phyloP scores from a whole-genome alignment of 2,113 vertebrate genomes.

The Alethe diademata region DNA sequence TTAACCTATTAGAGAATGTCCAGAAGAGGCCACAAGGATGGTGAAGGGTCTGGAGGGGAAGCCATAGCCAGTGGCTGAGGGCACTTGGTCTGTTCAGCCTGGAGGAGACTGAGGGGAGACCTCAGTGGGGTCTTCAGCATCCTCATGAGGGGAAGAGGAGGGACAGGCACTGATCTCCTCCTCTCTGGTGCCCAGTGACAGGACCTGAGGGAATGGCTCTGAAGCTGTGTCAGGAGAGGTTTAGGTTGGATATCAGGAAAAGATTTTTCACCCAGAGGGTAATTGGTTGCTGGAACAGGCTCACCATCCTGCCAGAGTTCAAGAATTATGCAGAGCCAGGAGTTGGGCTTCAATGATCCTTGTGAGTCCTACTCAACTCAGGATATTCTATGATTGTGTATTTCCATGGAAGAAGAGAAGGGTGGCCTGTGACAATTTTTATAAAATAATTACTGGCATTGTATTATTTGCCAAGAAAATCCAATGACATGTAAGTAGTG shows the following conservation, averaged over 20 bases:
- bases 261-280: background rate
- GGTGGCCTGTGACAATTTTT: background rate
- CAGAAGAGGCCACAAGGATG: background rate
- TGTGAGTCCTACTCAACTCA: background rate
- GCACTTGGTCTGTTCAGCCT: background rate
- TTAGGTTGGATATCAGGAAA: background rate
- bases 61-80: accelerated
- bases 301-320: background rate
- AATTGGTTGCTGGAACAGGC: background rate
- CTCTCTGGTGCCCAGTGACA: background rate
- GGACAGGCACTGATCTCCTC: background rate
- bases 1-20: accelerated
- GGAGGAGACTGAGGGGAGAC: background rate
- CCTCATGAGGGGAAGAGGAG: background rate
- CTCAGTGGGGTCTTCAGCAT: background rate
- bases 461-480: background rate
- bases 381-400: background rate
- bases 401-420: background rate
- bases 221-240: background rate
- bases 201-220: accelerated
- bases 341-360: accelerated
- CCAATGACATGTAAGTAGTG: background rate
- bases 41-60: background rate
- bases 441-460: background rate
- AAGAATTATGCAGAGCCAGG: background rate